phyloP scores from a whole-genome alignment of 2,113 vertebrate species.

The Leptocoma aspasia region DNA sequence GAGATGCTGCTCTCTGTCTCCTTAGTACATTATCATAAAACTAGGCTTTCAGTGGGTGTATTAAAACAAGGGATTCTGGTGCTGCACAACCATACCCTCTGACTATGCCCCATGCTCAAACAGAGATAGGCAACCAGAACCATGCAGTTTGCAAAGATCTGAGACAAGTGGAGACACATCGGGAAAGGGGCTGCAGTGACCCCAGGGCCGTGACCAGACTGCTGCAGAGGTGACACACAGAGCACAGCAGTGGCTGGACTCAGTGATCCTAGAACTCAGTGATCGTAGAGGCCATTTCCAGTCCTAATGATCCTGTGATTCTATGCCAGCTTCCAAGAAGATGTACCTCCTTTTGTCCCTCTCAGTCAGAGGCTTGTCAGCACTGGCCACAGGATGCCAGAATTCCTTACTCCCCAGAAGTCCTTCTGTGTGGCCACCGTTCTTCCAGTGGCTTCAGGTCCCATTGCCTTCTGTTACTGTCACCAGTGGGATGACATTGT shows the following conservation, averaged over 20 bases:
- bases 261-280: not conserved
- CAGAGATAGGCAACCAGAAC: not conserved
- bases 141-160: not conserved
- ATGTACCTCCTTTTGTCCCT: rapidly evolving
- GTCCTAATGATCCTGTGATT: not conserved
- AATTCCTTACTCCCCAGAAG: not conserved
- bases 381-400: not conserved
- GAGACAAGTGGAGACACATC: not conserved
- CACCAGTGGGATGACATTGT: not conserved
- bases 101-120: not conserved
- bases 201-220: not conserved
- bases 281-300: not conserved
- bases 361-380: not conserved
- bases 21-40: not conserved
- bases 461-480: not conserved
- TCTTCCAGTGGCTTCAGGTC: not conserved
- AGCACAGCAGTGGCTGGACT: not conserved
- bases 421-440: not conserved
- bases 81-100: not conserved
- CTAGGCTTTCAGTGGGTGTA: not conserved
- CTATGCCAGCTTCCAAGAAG: not conserved
- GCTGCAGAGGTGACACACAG: not conserved
- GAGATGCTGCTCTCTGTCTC: not conserved
- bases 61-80: not conserved
- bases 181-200: not conserved